phyloP scores from a whole-genome alignment of 30 jellyfish, hydroid and myxozoan genomes.

The Hydra vulgaris region DNA sequence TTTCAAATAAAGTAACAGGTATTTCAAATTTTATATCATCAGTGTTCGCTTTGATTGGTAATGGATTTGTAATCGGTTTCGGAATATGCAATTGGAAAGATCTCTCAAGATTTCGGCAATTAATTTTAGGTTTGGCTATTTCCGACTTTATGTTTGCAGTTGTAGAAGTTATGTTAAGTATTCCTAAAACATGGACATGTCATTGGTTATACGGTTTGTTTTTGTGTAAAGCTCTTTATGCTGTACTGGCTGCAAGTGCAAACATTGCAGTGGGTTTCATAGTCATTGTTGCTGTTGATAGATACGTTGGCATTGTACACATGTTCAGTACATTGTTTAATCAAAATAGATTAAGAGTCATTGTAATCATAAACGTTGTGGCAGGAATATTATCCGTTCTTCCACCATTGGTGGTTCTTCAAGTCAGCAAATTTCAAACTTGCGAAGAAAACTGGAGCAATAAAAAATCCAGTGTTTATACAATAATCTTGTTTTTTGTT shows the following conservation, averaged over 20 bases:
- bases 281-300: conserved; percentile 2
- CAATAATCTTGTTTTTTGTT: not conserved
- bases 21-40: not conserved
- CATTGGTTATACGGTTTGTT: not conserved
- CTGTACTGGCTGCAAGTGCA: not conserved
- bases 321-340: not conserved
- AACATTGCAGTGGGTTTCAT: not conserved
- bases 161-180: not conserved
- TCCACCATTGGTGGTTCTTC: conserved; percentile 1
- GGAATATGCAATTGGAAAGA: not conserved
- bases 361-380: not conserved
- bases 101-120: not conserved
- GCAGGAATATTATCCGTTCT: not conserved
- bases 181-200: conserved; percentile 1
- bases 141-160: conserved; percentile 4
- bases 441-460: not conserved
- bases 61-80: not conserved
- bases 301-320: not conserved
- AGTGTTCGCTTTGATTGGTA: not conserved
- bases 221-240: not conserved
- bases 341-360: not conserved
- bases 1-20: not conserved
- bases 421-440: not conserved
- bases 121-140: not conserved
- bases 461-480: not conserved